Percentiles rank a stretch among this genome's conserved stretches.
Evolutionary conservation across 1,140 invertebrate genomes (phyloP).

Genomic region (Piezodorus guildinii): DNA sequence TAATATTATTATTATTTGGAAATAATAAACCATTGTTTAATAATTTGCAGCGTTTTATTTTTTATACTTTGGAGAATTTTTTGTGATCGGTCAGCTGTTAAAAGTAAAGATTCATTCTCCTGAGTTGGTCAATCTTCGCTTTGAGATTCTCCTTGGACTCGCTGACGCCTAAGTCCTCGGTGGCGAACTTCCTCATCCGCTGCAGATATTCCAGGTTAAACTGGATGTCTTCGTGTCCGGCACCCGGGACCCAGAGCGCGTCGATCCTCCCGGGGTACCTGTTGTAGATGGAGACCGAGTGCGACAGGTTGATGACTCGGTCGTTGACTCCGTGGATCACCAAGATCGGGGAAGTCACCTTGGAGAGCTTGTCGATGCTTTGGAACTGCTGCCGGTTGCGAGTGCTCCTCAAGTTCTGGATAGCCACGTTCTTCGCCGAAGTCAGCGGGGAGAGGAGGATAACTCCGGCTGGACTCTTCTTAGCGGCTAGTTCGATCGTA

Average conservation of each 20-base stretch:
- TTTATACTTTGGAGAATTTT: too few relatives aligned
- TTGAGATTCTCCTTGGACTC: too few relatives aligned
- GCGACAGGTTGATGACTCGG: slow-evolving; percentile 61
- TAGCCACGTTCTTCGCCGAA: slow-evolving; percentile 22
- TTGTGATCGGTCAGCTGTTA: too few relatives aligned
- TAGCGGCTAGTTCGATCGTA: slow-evolving; percentile 52
- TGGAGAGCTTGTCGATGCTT: slow-evolving; percentile 51
- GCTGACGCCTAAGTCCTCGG: too few relatives aligned
- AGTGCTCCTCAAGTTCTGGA: slow-evolving; percentile 13
- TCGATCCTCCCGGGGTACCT: slow-evolving; percentile 52
- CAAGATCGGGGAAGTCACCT: slow-evolving; percentile 55
- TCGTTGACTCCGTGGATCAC: slow-evolving; percentile 67
- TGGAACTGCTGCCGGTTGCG: slow-evolving; percentile 20
- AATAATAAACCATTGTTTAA: too few relatives aligned
- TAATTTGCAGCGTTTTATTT: too few relatives aligned
- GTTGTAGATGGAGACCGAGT: slow-evolving; percentile 58
- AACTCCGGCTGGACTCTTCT: slow-evolving; percentile 54
- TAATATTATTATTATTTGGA: too few relatives aligned
- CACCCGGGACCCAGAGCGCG: slow-evolving; percentile 62
- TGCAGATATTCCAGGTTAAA: slow-evolving; percentile 93
- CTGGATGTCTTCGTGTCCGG: slow-evolving; percentile 98
- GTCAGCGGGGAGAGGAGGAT: slow-evolving; percentile 38
- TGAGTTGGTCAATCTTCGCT: too few relatives aligned
- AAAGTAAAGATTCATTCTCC: too few relatives aligned
- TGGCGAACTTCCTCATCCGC: slow-evolving; percentile 78